phyloP scores from a whole-genome alignment of 1,140 invertebrate genomes.

The Diabrotica virgifera region DNA sequence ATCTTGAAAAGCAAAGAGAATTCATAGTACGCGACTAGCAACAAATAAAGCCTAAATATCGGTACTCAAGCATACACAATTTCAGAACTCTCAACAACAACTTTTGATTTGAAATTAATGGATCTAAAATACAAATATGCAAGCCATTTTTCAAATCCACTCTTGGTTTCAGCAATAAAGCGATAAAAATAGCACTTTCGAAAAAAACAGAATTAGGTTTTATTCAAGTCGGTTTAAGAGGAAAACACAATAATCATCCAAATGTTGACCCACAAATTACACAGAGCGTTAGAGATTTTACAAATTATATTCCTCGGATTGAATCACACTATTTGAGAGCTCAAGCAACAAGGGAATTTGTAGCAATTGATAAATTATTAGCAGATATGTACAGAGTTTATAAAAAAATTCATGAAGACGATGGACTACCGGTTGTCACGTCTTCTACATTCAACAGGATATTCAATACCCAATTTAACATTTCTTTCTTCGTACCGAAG shows the following conservation, averaged over 20 bases:
- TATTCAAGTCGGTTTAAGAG: conserved; percentile 20
- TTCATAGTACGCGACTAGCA: not conserved
- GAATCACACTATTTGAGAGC: conserved; percentile 43
- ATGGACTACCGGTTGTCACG: conserved; percentile 22
- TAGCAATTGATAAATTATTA: conserved; percentile 41
- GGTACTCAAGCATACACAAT: not conserved
- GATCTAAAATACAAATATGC: not conserved
- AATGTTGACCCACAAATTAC: conserved; percentile 24
- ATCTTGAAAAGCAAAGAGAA: too few species aligned
- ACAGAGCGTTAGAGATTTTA: conserved; percentile 23
- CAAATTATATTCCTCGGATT: conserved; percentile 39
- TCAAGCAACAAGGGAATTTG: conserved; percentile 38
- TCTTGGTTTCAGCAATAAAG: too few species aligned
- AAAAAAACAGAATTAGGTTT: too few species aligned
- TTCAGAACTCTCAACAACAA: not conserved
- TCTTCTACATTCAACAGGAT: conserved; percentile 28
- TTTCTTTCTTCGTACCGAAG: conserved; percentile 45
- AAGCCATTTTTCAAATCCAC: too few species aligned
- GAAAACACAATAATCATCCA: conserved; percentile 15
- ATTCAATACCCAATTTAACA: conserved; percentile 43
- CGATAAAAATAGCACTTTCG: too few species aligned
- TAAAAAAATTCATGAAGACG: conserved; percentile 17
- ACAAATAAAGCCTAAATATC: not conserved
- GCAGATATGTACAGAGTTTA: conserved; percentile 33
- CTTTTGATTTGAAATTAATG: too few species aligned